These are phyloP conservation scores for Agrilus mali DNA, from an alignment of 2,888 invertebrate species.

Conservation along the genomic window DNA sequence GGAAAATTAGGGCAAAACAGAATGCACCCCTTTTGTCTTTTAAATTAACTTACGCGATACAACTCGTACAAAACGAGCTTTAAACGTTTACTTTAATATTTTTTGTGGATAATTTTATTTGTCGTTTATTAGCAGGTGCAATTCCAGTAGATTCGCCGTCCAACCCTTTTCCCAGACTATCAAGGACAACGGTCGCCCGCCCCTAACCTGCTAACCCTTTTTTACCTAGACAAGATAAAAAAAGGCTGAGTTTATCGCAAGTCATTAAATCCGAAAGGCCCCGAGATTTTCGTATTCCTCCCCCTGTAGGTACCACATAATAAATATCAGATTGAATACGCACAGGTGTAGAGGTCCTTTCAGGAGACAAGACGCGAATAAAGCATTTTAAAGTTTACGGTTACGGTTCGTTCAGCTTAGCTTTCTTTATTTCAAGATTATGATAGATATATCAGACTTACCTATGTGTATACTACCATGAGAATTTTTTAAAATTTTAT, in stretches of 20 bases:
- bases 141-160: slow-evolving; percentile 16
- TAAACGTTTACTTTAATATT: too few relatives aligned
- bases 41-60: too few relatives aligned
- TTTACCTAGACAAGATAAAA: slow-evolving; percentile 14
- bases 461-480: too few relatives aligned
- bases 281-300: slow-evolving; percentile 14
- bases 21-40: too few relatives aligned
- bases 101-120: too few relatives aligned
- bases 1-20: slow-evolving; percentile 6
- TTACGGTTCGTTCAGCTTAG: too few relatives aligned
- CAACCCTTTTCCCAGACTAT: slow-evolving; percentile 18
- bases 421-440: too few relatives aligned
- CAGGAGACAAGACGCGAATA: slow-evolving; percentile 23
- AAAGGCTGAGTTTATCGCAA: slow-evolving; percentile 18
- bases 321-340: slow-evolving; percentile 11
- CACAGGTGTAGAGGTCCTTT: slow-evolving; percentile 16
- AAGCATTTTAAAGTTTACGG: slow-evolving; percentile 6
- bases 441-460: too few relatives aligned
- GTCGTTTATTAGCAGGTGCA: not conserved
- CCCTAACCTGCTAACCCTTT: slow-evolving; percentile 20
- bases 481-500: too few relatives aligned
- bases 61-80: too few relatives aligned
- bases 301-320: slow-evolving; percentile 10
- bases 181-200: slow-evolving; percentile 16
- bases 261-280: slow-evolving; percentile 15